Evolutionary conservation across 2,888 invertebrate species (phyloP).

Genomic region (Protophormia terraenovae): DNA sequence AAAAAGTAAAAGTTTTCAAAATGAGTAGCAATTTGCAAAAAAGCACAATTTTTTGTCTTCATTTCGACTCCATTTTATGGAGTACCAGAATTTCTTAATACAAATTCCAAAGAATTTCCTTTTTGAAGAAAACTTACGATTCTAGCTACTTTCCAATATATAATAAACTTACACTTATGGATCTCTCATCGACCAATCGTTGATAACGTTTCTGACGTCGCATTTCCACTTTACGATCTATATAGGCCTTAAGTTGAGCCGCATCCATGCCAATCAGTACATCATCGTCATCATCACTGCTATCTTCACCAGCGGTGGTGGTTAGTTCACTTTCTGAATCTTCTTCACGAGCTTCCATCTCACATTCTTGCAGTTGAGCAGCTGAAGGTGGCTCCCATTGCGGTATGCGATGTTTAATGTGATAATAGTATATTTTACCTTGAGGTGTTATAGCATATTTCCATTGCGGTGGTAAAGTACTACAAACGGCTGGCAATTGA

Average conservation of each 20-base stretch:
- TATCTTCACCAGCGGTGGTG: slow-evolving; percentile 64
- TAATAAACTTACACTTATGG: slow-evolving; percentile 83
- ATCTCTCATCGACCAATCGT: slow-evolving; percentile 84
- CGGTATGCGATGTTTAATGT: slow-evolving; percentile 88
- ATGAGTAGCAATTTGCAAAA: too few relatives aligned
- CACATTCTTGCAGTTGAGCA: slow-evolving; percentile 73
- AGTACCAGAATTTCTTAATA: too few relatives aligned
- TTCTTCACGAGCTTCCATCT: slow-evolving; percentile 55
- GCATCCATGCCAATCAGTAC: slow-evolving; percentile 72
- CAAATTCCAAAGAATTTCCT: too few relatives aligned
- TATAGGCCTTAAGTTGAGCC: slow-evolving; percentile 74
- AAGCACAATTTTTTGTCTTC: too few relatives aligned
- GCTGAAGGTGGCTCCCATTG: slow-evolving; percentile 89
- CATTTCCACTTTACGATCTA: slow-evolving; percentile 82
- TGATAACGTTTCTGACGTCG: slow-evolving; percentile 83
- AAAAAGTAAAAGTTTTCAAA: too few relatives aligned
- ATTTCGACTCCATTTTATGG: too few relatives aligned
- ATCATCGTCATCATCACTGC: slow-evolving; percentile 72
- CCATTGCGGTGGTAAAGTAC: slow-evolving; percentile 90
- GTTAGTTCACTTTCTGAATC: slow-evolving; percentile 71
- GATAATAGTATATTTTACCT: slow-evolving; percentile 96
- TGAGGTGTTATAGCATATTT: slow-evolving; percentile 90
- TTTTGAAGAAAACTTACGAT: too few relatives aligned
- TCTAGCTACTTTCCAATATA: too few relatives aligned
- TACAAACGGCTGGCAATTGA: slow-evolving; percentile 82